A percentile compares a stretch with the other conserved stretches of the same genome.
phyloP scores from a whole-genome alignment of 1,140 invertebrate genomes.

The Ceratina calcarata region DNA sequence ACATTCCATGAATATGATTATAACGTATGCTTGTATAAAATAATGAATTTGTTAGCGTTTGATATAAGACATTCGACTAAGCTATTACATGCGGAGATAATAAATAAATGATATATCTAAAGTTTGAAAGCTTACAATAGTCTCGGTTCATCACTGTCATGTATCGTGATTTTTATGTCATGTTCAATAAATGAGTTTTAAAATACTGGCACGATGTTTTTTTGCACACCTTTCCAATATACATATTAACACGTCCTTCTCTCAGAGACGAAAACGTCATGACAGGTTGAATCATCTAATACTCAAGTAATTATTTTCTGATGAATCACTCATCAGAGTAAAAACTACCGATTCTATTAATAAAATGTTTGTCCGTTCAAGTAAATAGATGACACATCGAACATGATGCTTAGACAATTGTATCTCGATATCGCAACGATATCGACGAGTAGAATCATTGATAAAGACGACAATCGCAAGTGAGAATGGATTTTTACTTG shows the following conservation, averaged over 20 bases:
- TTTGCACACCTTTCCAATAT: too few species aligned
- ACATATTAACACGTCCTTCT: too few species aligned
- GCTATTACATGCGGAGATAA: slow-evolving; percentile 60
- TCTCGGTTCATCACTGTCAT: slow-evolving; percentile 69
- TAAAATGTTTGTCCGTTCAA: background rate
- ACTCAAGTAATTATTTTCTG: background rate
- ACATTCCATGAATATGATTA: slow-evolving; percentile 71
- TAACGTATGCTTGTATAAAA: slow-evolving; percentile 54
- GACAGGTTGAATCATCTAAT: background rate
- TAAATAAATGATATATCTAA: slow-evolving; percentile 62
- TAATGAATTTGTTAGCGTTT: slow-evolving; percentile 70
- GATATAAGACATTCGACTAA: slow-evolving; percentile 65
- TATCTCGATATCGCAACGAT: too few species aligned
- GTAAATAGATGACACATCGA: background rate
- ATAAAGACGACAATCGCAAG: too few species aligned
- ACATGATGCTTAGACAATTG: too few species aligned
- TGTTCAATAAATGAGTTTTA: slow-evolving; percentile 77
- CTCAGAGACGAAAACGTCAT: too few species aligned
- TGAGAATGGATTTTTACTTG: too few species aligned
- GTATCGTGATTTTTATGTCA: slow-evolving; percentile 77
- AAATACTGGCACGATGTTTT: slow-evolving; percentile 19
- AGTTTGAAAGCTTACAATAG: slow-evolving; percentile 66
- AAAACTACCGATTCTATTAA: background rate
- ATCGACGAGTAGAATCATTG: too few species aligned
- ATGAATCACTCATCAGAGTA: slow-evolving; percentile 13